Percentiles rank a stretch among this genome's conserved stretches.
These are phyloP conservation scores for Tachina fera DNA, from an alignment of 2,888 invertebrate genomes.

Conservation along the genomic window DNA sequence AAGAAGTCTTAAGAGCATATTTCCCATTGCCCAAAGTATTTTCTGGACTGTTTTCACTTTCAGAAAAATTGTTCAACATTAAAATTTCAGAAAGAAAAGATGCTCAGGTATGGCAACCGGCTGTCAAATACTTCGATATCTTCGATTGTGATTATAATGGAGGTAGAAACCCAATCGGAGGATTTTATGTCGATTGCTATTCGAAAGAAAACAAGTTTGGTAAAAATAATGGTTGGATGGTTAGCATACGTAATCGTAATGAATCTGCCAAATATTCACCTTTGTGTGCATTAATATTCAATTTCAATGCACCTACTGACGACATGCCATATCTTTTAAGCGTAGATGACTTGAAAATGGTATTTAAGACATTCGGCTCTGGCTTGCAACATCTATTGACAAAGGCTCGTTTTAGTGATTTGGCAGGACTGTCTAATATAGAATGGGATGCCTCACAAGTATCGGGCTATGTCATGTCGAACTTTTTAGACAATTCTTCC, in stretches of 20 bases:
- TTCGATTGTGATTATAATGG: slow-evolving; percentile 84
- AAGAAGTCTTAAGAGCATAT: slow-evolving; percentile 89
- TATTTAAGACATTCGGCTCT: slow-evolving; percentile 95
- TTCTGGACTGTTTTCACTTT: slow-evolving; percentile 89
- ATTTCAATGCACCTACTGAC: slow-evolving; percentile 87
- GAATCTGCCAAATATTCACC: slow-evolving; percentile 87
- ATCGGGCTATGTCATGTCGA: slow-evolving; percentile 91
- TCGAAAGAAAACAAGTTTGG: slow-evolving; percentile 87
- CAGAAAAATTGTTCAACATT: slow-evolving; percentile 90
- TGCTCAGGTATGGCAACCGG: slow-evolving; percentile 92
- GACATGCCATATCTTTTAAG: slow-evolving; percentile 88
- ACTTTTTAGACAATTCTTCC: slow-evolving; percentile 89
- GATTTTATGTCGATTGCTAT: slow-evolving; percentile 94
- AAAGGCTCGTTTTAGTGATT: slow-evolving; percentile 91
- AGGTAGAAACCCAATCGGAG: slow-evolving; percentile 86
- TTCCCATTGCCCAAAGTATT: slow-evolving; percentile 93
- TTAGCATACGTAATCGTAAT: slow-evolving; percentile 90
- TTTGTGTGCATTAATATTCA: slow-evolving; percentile 92
- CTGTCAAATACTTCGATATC: slow-evolving; percentile 92
- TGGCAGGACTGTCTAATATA: slow-evolving; percentile 92
- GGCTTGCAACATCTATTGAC: slow-evolving; percentile 93
- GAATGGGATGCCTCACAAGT: slow-evolving; percentile 97
- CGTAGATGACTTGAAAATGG: slow-evolving; percentile 88
- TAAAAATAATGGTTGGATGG: slow-evolving; percentile 89
- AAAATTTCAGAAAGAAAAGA: slow-evolving; percentile 87